Base-by-base conservation (phyloP, 2,797 vertebrate genomes). In the Pantherophis vulpinus region DNA sequence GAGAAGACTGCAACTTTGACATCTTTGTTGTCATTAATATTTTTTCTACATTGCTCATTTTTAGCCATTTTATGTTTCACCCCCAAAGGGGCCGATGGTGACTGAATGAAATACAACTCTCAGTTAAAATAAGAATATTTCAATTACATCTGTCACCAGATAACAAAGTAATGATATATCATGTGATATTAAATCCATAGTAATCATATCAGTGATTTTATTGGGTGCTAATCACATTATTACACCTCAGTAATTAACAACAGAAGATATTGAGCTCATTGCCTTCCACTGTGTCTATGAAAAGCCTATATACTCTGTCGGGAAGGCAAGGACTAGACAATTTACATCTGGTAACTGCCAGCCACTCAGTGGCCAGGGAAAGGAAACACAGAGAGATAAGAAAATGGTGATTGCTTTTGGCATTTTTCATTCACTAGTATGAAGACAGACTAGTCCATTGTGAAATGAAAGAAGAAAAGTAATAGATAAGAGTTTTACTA, bases 91-190 rank as follows among this genome's bases (percentile, higher is more conserved):
- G 98, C 97, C 97, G 97, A 63, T 97, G 97, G 98, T 97, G 98
- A 98, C 98, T 98, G 98, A 99, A 98, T 98, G 98, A 98, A 98
- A 98, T 98, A 98, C 96, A 97, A 98, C 98, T 98, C 98, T 97
- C 97, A 98, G 98, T 98, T 98, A 98, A 98, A 99, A 99, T 99
- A 99, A 99, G 98, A 99, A 98, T 99, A 99, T 99, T 99, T 99
- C 99, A 99, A 99, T 99, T 99, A 99, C 98, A 98, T 98, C 98
- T 99, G 99, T 99, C 99, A 99, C 97, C 97, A 97, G 96, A 97
- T 99, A 99, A 99, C 98, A 98, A 98, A 98, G 98, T 98, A 98
- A 98, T 99, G 99, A 99, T 99, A 98, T 98, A 99, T 99, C 98
- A 98, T 99, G 98, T 98, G 98, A 99, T 99, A 99, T 99, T 99